A percentile compares a stretch with the other conserved stretches of the same genome.
Conservation (phyloP, 2,113 vertebrate genomes). For the Eidolon helvum region DNA sequence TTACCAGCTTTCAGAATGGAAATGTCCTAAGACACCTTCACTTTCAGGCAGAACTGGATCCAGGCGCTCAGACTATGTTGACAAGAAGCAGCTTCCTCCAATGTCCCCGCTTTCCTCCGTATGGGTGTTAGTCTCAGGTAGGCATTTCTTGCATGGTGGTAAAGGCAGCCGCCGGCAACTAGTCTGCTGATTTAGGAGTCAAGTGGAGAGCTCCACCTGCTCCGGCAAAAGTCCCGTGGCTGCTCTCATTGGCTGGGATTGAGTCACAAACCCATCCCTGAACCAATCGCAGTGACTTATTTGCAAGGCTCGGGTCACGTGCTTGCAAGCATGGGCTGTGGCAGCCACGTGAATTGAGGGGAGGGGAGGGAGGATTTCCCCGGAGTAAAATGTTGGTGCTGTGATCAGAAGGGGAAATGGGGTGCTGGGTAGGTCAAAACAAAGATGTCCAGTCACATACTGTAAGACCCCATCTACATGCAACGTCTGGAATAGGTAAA, state of each 20-base stretch:
- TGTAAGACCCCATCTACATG: background rate
- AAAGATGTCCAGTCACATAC: background rate
- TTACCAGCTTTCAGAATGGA: background rate
- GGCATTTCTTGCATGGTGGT: background rate
- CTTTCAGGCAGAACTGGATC: background rate
- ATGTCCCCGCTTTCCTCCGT: background rate
- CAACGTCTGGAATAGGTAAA: background rate
- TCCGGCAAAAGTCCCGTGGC: background rate
- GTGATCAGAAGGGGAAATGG: too few relatives aligned
- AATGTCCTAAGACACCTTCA: background rate
- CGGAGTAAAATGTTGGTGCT: background rate
- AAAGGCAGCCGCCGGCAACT: too few relatives aligned
- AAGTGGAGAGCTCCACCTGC: accelerated
- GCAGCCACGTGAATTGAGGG: background rate
- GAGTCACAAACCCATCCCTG: background rate
- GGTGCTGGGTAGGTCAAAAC: background rate
- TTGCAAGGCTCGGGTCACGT: background rate
- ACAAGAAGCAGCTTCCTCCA: background rate
- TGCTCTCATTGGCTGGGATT: background rate
- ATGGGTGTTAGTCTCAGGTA: background rate
- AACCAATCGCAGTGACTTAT: background rate
- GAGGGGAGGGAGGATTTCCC: background rate
- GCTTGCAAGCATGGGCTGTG: background rate
- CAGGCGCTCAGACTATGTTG: background rate
- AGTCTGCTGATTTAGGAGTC: background rate